Evolutionary conservation across 2,113 vertebrate genomes (phyloP), one percentile per base, ranked within the genome.

Genomic region (Solea senegalensis): DNA sequence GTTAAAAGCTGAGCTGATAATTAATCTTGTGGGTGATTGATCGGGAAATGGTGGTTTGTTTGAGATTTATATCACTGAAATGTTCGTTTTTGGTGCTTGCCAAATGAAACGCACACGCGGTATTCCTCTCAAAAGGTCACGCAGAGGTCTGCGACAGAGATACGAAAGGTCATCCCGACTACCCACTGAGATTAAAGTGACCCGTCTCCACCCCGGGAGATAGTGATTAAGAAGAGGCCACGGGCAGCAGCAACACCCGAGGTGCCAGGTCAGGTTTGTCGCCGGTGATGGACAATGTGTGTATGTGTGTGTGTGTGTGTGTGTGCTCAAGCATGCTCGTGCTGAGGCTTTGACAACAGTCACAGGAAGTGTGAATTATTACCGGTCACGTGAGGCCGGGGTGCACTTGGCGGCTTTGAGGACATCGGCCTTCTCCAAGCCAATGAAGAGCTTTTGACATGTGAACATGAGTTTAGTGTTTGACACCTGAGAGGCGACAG

Each of bases 81-180:
- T 44, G 43, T 6, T 34, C 3, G 34, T 34, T 34, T 34, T 34
- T 0, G 34, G 56, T 61, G 28, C 61, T 67, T 57, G 64, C 72
- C 60, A 50, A 57, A 54, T 54, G 68, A 77, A 65, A 69, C 82
- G 90, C 91, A 78, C 93, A 89, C 65, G 90, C 91, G 49, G 91
- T 88, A 40, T 81, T 89, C 48, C 89, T 90, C 26, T 88, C 50
- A 70, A 95, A 93, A 65, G 92, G 80, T 88, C 83, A 73, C 46
- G 1, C n/a, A 26, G 69, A 77, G 78, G 80, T 79, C 72, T 61
- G 76, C 14, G 58, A 70, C 65, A 77, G 51, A 65, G 64, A 80
- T 82, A 74, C 63, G 34, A 84, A 82, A 89, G 84, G 87, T 85
- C 73, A 75, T 61, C 4, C 6, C 61, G 67, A 77, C 72, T 63